Percentiles rank a stretch among this genome's conserved stretches.
Conservation (phyloP, 2,797 vertebrate species). For the Sebastes kiyomatsui region DNA sequence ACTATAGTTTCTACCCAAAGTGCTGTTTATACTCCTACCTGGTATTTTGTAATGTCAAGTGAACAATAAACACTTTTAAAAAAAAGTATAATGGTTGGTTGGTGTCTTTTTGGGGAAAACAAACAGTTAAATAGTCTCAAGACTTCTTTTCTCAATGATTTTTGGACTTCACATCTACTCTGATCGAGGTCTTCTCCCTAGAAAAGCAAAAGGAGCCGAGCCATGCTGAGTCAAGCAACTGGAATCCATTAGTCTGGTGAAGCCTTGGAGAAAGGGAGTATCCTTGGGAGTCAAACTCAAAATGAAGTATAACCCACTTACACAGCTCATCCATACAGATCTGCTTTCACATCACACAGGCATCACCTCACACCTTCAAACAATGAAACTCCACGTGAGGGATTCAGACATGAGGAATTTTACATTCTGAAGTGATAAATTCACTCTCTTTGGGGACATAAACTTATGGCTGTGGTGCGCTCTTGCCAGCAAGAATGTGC, state of each 20-base stretch:
- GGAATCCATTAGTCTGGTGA: conserved; percentile 69
- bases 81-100: conserved; percentile 16
- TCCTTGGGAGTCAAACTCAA: conserved; percentile 56
- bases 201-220: conserved; percentile 50
- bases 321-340: conserved; percentile 52
- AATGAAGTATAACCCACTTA: conserved; percentile 60
- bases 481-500: conserved; percentile 21
- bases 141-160: background rate
- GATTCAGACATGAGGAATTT: conserved; percentile 32
- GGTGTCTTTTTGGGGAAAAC: conserved; percentile 11
- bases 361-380: conserved; percentile 29
- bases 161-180: conserved; percentile 27
- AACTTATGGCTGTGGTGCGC: background rate
- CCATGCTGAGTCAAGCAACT: conserved; percentile 55
- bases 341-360: conserved; percentile 43
- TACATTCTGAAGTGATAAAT: conserved; percentile 11
- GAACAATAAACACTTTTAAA: conserved; percentile 90
- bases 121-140: conserved; percentile 13
- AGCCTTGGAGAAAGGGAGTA: conserved; percentile 62
- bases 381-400: conserved; percentile 19
- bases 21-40: conserved; percentile 88
- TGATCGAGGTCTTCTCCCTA: conserved; percentile 27
- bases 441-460: background rate
- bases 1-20: conserved; percentile 87
- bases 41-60: conserved; percentile 88